Evolutionary conservation across 2,888 invertebrate species (phyloP), one percentile per base, ranked within the genome.

Genomic region (Lutraria lutraria): DNA sequence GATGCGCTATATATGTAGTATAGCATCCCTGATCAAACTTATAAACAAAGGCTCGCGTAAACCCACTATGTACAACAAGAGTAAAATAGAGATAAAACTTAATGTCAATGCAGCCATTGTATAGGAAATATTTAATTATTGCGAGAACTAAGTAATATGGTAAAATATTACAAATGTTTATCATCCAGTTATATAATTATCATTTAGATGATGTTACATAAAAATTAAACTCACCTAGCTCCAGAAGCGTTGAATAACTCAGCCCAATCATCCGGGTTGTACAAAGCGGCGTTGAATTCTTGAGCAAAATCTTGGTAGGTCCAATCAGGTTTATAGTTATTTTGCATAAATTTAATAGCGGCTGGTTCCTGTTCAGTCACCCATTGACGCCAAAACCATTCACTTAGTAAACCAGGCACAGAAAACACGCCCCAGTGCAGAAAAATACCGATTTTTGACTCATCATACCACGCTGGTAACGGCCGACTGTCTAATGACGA

Each of bases 321-420:
- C 95, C 98, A 99, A 83, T 97, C 97, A 3, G 98, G 98, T 87
- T 98, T 98, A 96, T 98, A 99, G 95, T 98, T 98, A 56, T 98
- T 97, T 53, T 97, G 96, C 98, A 99, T 99, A 96, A 98, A 99
- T n/a, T 95, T 90, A 4, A 96, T 95, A 21, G 83, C 85, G 12
- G 90, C 94, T 15, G 93, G 88, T 52, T 92, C 90, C 6, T 93
- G 92, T 91, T 90, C 88, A 10, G 91, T 93, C 79, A 97, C 97
- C 99, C 98, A 99, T 94, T 98, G 97, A 31, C 96, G 97, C 99
- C 99, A 99, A 96, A 99, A 99, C 99, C 99, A 99, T 97, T 99
- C 99, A 15, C 93, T 91, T 4, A 93, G 88, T 84, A 93, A 94
- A 86, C 95, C 94, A 0, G 96, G 96, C 13, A 97, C 97, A 31